Evolutionary conservation across 2,888 invertebrate species (phyloP).

Genomic region (Drosophila flavopinicola): DNA sequence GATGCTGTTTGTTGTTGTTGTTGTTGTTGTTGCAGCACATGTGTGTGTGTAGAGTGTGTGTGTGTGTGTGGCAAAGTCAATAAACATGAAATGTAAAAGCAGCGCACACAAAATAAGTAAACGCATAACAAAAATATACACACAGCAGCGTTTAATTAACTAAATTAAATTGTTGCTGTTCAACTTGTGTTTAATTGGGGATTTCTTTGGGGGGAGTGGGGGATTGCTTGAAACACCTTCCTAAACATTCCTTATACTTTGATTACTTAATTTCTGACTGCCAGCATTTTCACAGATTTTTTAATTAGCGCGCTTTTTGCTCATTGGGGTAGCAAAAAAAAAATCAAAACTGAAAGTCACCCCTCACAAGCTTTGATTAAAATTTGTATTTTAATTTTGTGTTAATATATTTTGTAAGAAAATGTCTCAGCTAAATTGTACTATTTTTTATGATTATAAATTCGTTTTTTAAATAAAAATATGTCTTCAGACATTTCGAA

Average conservation of each 20-base stretch:
- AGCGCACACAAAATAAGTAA: constrained; percentile 69
- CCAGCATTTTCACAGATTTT: constrained; percentile 60
- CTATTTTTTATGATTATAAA: no score
- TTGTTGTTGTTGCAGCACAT: constrained; percentile 43
- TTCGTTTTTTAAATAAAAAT: no score
- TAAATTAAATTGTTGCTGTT: constrained; percentile 70
- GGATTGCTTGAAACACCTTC: constrained; percentile 27
- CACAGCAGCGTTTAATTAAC: constrained; percentile 70
- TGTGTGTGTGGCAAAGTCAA: constrained; percentile 63
- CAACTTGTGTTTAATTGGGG: constrained; percentile 10
- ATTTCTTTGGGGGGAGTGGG: neutral
- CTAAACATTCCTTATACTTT: constrained; percentile 41
- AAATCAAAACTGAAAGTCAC: neutral
- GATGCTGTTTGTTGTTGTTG: constrained; percentile 86
- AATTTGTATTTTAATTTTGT: constrained; percentile 34
- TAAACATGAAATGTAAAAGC: constrained; percentile 77
- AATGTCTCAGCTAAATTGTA: no score
- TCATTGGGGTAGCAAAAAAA: constrained; percentile 10
- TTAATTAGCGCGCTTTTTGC: constrained; percentile 63
- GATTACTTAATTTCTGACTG: constrained; percentile 66
- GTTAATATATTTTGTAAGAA: neutral
- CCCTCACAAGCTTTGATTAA: constrained; percentile 36
- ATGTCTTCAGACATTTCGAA: no score
- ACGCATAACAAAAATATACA: constrained; percentile 56
- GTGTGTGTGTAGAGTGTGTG: constrained; percentile 17